phyloP scores from a whole-genome alignment of 2,113 vertebrate genomes.

The Burhinus bistriatus region DNA sequence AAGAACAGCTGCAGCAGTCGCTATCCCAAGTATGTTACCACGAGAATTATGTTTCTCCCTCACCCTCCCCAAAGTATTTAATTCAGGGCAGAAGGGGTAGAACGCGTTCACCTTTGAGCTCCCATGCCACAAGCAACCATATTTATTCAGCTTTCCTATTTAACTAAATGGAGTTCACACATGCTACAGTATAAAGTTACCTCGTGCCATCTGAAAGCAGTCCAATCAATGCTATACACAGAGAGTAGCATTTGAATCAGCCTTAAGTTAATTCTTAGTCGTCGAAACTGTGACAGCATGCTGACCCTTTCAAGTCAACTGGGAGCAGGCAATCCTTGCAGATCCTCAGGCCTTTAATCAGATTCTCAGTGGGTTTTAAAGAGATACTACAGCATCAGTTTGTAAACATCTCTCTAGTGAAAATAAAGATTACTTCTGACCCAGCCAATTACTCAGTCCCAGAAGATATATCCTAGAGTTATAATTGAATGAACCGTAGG shows the following conservation, averaged over 20 bases:
- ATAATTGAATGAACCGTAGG: constrained; percentile 54
- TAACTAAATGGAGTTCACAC: constrained; percentile 58
- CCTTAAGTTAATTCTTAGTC: constrained; percentile 67
- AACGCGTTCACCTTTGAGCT: constrained; percentile 4
- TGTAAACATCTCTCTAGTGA: constrained; percentile 66
- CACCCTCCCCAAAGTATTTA: constrained; percentile 36
- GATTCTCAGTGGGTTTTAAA: constrained; percentile 70
- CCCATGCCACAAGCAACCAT: background rate
- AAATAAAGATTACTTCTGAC: constrained; percentile 71
- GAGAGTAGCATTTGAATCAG: constrained; percentile 65
- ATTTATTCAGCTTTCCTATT: constrained; percentile 47
- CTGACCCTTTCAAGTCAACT: constrained; percentile 68
- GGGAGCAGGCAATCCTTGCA: constrained; percentile 62
- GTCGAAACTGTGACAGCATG: constrained; percentile 59
- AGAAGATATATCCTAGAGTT: constrained; percentile 60
- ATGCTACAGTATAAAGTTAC: constrained; percentile 55
- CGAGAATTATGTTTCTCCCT: constrained; percentile 11
- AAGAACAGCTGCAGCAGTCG: constrained; percentile 1
- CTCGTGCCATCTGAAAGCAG: constrained; percentile 50
- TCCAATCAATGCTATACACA: constrained; percentile 59
- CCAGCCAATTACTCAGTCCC: constrained; percentile 68
- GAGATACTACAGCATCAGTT: constrained; percentile 63
- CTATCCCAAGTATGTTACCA: background rate
- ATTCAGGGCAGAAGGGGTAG: constrained; percentile 40
- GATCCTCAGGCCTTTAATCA: constrained; percentile 68